A percentile compares a stretch with the other conserved stretches of the same genome.
Conservation (phyloP, 35 echinoderm and acorn worm species). For the Lytechinus pictus region DNA sequence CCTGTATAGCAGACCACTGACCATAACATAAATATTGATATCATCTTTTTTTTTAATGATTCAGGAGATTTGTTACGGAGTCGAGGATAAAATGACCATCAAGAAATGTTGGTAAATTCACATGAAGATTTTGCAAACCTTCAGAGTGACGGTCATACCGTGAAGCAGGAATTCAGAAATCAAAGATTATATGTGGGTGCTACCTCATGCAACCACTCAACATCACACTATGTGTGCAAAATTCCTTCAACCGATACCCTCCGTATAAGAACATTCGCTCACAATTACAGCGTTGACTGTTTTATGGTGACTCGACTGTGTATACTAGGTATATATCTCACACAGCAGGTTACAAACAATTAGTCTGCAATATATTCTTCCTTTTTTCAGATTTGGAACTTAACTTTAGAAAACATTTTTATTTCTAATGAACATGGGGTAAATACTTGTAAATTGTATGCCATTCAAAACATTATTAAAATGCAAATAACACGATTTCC, state of each 20-base stretch:
- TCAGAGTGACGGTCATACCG: background rate
- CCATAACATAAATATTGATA: background rate
- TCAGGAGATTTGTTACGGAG: background rate
- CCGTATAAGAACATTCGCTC: conserved; percentile 9
- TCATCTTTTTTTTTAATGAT: background rate
- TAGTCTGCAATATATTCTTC: background rate
- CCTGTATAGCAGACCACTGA: background rate
- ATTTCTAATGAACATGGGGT: background rate
- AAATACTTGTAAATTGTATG: background rate
- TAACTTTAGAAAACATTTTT: background rate
- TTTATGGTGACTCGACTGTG: background rate
- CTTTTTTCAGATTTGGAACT: background rate
- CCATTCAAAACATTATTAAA: background rate
- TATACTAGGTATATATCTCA: background rate
- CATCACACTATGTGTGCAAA: background rate
- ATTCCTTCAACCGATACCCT: background rate
- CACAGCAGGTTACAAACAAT: background rate
- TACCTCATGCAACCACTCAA: background rate
- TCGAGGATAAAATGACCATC: background rate
- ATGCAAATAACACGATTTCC: background rate
- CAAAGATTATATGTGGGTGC: background rate
- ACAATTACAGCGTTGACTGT: background rate
- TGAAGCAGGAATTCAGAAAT: background rate
- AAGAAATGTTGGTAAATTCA: background rate
- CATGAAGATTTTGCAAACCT: background rate